phyloP scores from a whole-genome alignment of 2,797 vertebrate species.

The Moxostoma hubbsi region DNA sequence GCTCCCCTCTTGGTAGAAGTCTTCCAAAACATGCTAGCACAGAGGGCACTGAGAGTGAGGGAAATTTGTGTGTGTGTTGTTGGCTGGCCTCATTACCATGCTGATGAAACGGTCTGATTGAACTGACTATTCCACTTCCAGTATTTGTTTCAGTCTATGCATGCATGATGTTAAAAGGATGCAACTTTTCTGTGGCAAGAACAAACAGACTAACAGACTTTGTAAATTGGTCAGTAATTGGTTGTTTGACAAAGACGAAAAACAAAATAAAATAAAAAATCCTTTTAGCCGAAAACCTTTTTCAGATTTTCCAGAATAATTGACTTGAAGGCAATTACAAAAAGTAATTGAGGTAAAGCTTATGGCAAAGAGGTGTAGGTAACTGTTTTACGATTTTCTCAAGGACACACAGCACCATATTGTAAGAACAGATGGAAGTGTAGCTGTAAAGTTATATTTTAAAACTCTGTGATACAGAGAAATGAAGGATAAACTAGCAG shows the following conservation, averaged over 20 bases:
- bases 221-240: conserved; percentile 18
- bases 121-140: neutral
- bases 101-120: conserved; percentile 8
- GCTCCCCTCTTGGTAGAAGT: conserved; percentile 16
- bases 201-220: neutral
- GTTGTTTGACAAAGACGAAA: conserved; percentile 4
- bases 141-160: conserved; percentile 39
- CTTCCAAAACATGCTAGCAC: conserved; percentile 26
- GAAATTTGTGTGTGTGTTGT: conserved; percentile 4
- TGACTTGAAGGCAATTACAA: conserved; percentile 26
- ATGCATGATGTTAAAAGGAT: conserved; percentile 9
- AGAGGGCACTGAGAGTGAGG: conserved; percentile 11
- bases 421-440: conserved; percentile 44
- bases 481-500: conserved; percentile 2
- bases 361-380: conserved; percentile 20
- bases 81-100: conserved; percentile 29
- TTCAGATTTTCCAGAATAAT: conserved; percentile 23
- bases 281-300: conserved; percentile 10
- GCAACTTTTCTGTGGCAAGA: too few species aligned
- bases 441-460: conserved; percentile 29
- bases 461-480: conserved; percentile 32
- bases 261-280: neutral
- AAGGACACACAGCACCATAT: conserved; percentile 37
- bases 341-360: conserved; percentile 39
- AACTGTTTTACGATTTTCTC: conserved; percentile 30